Base-by-base conservation (phyloP, 1,140 invertebrate species). In the Sitodiplosis mosellana region DNA sequence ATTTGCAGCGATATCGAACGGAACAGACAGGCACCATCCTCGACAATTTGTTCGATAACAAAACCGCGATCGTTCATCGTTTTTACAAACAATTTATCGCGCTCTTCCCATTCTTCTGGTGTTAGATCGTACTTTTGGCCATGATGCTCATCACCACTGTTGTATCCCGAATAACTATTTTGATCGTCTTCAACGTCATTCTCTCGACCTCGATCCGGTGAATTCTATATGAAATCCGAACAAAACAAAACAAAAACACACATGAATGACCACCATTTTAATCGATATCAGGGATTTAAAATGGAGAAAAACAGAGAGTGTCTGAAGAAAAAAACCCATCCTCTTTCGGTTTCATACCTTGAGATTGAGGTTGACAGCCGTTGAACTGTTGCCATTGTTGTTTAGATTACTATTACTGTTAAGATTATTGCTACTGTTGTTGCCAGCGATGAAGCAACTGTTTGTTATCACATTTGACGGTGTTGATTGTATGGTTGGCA, bases 21-120 rank as follows among this genome's bases (percentile, higher is more conserved):
- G 63, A 94, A 94, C 8, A 94, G 63, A 63, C 89, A 94, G 20
- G 89, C 87, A n/a, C 89, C 90, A 69, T 94, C 89, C 64, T 91
- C 85, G 48, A 77, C 78, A 75, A 93, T 91, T 52, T 81, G 75
- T 59, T 89, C 90, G n/a, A 94, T 80, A 46, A 79, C 70, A 55
- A 83, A 82, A 38, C 87, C 87, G 0, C 57, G 58, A 54, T 78
- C 74, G 57, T 77, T 80, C 68, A 86, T 74, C 51, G 75, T 76
- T 51, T 81, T 80, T 54, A 80, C 78, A 66, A 87, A 86, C 56
- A 73, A 68, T 48, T 70, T 61, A 51, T 83, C 80, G 47, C 75
- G 73, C 65, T 75, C 54, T 22, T 69, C 58, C 75, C 76, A 79
- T 54, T 80, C 75, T 36, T 73, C 67, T 36, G 71, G 62, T 3